Percentiles rank a stretch among this genome's conserved stretches.
Evolutionary conservation across 2,797 vertebrate species (phyloP).

Genomic region (Erethizon dorsatum): DNA sequence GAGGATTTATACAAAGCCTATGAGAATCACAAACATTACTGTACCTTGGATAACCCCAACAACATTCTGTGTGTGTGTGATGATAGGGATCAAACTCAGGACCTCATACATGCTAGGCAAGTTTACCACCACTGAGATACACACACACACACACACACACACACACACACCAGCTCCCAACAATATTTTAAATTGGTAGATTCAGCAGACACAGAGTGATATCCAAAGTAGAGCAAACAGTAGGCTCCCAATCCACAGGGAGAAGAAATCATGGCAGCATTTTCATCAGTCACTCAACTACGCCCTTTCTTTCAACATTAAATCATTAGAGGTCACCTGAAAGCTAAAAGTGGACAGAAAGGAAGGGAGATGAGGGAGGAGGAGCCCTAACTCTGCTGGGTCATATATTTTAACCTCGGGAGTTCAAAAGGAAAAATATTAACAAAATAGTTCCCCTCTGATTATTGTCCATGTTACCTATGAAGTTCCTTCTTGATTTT

Average conservation of each 20-base stretch:
- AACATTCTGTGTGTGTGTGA: background rate
- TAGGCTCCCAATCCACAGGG: background rate
- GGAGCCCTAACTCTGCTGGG: background rate
- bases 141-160: background rate
- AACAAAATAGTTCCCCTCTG: conserved; percentile 16
- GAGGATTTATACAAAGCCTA: background rate
- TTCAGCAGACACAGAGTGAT: background rate
- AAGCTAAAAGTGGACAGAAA: conserved; percentile 27
- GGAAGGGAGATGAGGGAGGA: background rate
- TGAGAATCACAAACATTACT: conserved; percentile 20
- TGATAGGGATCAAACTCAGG: background rate
- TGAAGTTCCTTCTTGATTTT: conserved; percentile 53
- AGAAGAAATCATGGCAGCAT: conserved; percentile 1
- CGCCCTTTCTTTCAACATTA: conserved; percentile 22
- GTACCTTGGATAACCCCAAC: background rate
- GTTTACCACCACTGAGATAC: background rate
- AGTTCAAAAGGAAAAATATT: conserved; percentile 45
- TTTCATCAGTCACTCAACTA: conserved; percentile 23
- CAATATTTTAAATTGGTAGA: background rate
- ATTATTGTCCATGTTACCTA: background rate
- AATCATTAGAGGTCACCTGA: background rate
- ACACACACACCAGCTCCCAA: background rate
- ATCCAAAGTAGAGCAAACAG: background rate
- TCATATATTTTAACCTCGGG: conserved; percentile 5
- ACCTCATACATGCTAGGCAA: background rate